A percentile compares a stretch with the other conserved stretches of the same genome.
Evolutionary conservation across 2,888 invertebrate genomes (phyloP).

Genomic region (Acleris sparsana): DNA sequence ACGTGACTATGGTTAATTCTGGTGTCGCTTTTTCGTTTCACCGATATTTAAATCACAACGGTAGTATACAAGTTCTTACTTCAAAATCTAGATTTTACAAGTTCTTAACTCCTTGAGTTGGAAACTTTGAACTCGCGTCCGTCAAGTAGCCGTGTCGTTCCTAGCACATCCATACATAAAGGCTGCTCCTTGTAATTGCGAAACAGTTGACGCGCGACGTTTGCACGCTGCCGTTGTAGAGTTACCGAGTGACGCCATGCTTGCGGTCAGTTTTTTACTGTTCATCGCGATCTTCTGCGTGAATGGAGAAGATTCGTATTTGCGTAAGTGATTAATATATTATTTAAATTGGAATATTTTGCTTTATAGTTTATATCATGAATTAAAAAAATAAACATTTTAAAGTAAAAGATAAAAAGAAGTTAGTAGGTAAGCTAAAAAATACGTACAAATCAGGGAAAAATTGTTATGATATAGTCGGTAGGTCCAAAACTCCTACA

Average conservation of each 20-base stretch:
- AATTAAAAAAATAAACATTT: too few relatives aligned
- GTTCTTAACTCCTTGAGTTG: neutral
- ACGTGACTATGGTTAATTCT: too few relatives aligned
- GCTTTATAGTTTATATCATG: neutral
- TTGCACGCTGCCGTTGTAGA: conserved; percentile 6
- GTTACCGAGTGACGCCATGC: conserved; percentile 49
- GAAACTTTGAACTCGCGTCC: neutral
- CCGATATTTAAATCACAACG: too few relatives aligned
- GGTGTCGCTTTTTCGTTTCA: too few relatives aligned
- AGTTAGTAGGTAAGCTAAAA: too few relatives aligned
- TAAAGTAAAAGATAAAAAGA: too few relatives aligned
- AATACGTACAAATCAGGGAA: too few relatives aligned
- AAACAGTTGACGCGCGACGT: conserved; percentile 23
- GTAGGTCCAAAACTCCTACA: too few relatives aligned
- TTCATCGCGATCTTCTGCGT: conserved; percentile 46
- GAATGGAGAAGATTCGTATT: conserved; percentile 51
- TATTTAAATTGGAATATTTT: neutral
- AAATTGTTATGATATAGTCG: too few relatives aligned
- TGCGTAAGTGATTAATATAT: conserved; percentile 59
- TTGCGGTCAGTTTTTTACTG: conserved; percentile 54
- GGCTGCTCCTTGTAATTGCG: conserved; percentile 22
- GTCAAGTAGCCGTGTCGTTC: neutral
- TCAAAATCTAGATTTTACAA: too few relatives aligned
- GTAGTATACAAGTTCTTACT: too few relatives aligned
- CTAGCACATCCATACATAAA: conserved; percentile 25